Conservation (phyloP, 2,113 vertebrate species). For the Mus pahari region DNA sequence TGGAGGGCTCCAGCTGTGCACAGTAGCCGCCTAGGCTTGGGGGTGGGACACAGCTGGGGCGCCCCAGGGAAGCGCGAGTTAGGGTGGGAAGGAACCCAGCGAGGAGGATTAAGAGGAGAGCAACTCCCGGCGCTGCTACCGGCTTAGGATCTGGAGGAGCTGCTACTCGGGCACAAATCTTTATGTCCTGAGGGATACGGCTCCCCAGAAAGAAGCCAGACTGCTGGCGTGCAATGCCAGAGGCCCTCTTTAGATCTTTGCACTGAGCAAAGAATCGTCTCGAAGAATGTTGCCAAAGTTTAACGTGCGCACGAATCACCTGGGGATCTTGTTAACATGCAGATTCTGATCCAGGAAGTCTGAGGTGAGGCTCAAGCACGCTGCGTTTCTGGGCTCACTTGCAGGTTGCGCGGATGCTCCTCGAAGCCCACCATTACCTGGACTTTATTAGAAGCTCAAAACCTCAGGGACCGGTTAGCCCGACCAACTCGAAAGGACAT, state of each 20-base stretch:
- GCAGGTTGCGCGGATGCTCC: not conserved
- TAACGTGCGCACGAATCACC: not conserved
- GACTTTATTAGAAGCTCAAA: conserved; percentile 13
- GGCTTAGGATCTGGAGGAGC: conserved; percentile 43
- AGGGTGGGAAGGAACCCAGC: conserved; percentile 73
- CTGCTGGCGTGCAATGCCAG: not conserved
- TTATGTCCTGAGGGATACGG: not conserved
- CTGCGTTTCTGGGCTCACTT: not conserved
- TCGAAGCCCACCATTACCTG: not conserved
- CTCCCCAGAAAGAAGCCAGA: conserved; percentile 30
- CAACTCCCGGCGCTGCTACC: conserved; percentile 67
- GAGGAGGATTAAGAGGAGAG: conserved; percentile 69
- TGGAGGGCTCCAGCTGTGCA: conserved; percentile 71
- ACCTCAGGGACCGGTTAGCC: not conserved
- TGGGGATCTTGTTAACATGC: conserved; percentile 10
- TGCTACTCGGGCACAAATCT: conserved; percentile 24
- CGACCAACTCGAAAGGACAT: conserved; percentile 21
- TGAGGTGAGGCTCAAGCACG: not conserved
- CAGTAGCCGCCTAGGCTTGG: conserved; percentile 70
- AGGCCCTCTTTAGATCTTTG: not conserved
- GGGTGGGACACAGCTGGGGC: conserved; percentile 74
- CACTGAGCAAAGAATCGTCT: not conserved
- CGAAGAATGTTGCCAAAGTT: not conserved
- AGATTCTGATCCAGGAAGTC: not conserved
- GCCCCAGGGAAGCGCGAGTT: conserved; percentile 73